These are phyloP conservation scores for Hippocampus kuda DNA, from an alignment of 2,797 vertebrate species.

Conservation along the genomic window DNA sequence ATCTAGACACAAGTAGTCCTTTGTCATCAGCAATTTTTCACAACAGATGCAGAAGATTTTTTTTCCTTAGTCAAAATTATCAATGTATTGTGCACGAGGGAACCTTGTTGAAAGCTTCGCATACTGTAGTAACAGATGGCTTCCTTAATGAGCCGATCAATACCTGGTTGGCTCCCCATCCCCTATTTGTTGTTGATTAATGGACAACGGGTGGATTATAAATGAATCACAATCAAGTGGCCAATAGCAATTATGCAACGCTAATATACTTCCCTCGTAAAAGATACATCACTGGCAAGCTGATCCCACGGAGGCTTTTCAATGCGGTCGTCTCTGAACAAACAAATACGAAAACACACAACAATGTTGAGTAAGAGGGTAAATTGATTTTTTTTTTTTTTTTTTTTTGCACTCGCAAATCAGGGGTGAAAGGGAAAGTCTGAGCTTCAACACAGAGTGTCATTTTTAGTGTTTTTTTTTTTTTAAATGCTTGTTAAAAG, in stretches of 20 bases:
- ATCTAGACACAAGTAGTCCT: neutral
- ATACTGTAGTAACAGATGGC: neutral
- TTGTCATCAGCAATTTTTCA: no score
- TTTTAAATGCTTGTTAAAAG: neutral
- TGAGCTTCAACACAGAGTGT: neutral
- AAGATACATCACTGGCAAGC: neutral
- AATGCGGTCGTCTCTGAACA: neutral
- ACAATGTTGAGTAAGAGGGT: neutral
- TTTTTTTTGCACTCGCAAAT: neutral
- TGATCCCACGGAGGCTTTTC: neutral
- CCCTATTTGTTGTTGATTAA: constrained; percentile 7
- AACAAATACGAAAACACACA: neutral
- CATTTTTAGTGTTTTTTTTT: neutral
- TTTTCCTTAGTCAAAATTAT: no score
- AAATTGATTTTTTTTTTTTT: neutral
- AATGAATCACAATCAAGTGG: constrained; percentile 1
- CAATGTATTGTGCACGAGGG: no score
- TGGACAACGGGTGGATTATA: constrained; percentile 1
- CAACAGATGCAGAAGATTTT: no score
- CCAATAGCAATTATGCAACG: constrained; percentile 1
- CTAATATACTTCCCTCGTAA: neutral
- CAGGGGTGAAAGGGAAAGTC: neutral
- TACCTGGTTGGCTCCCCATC: neutral
- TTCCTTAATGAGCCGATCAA: neutral
- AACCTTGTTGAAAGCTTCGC: neutral